These are phyloP conservation scores for Suncus etruscus DNA, from an alignment of 2,113 vertebrate genomes.

Conservation along the genomic window DNA sequence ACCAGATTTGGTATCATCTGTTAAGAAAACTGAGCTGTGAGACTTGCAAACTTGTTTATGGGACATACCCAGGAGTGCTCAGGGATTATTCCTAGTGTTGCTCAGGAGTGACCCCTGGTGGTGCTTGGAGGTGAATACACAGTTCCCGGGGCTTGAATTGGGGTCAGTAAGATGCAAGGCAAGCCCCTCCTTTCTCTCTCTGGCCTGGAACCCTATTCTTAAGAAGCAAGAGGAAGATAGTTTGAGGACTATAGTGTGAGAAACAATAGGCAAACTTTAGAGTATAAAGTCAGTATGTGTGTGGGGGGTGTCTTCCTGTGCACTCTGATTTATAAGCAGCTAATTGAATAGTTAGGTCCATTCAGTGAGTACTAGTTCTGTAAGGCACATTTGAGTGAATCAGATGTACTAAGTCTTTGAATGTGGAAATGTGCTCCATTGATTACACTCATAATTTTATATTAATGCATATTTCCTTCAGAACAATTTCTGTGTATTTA, in stretches of 20 bases:
- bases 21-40: constrained; percentile 24
- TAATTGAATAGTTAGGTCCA: background rate
- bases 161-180: too few species aligned
- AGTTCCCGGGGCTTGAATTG: too few species aligned
- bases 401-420: constrained; percentile 16
- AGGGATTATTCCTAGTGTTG: too few species aligned
- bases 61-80: too few species aligned
- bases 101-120: too few species aligned
- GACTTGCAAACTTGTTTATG: background rate
- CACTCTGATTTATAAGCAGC: background rate
- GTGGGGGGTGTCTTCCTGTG: too few species aligned
- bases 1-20: constrained; percentile 49
- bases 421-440: constrained; percentile 50
- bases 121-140: too few species aligned
- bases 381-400: background rate
- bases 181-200: background rate
- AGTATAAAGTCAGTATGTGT: too few species aligned
- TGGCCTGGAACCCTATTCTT: background rate
- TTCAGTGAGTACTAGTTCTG: background rate
- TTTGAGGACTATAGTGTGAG: too few species aligned
- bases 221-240: constrained; percentile 1
- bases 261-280: background rate
- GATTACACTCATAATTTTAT: constrained; percentile 43
- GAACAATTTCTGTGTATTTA: constrained; percentile 35
- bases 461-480: constrained; percentile 52